A percentile compares a stretch with the other conserved stretches of the same genome.
Evolutionary conservation across 2,888 invertebrate species (phyloP).

Genomic region (Boloria selene): DNA sequence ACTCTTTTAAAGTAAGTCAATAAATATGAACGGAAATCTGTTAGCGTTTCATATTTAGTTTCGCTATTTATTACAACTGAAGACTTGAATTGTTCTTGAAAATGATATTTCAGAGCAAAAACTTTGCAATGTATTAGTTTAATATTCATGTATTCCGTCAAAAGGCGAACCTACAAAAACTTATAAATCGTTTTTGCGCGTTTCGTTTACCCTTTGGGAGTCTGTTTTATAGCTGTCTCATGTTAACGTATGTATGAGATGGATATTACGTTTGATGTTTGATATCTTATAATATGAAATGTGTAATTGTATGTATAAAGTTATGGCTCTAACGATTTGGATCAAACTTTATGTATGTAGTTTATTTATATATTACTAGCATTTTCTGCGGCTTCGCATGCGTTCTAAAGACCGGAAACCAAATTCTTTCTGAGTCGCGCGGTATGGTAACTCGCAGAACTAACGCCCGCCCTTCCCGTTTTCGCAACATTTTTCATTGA

Average conservation of each 20-base stretch:
- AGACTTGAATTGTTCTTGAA: constrained; percentile 11
- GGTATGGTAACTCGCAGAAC: no score
- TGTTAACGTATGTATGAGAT: constrained; percentile 41
- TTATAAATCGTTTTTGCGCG: constrained; percentile 65
- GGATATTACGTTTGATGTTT: constrained; percentile 3
- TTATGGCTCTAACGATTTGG: background rate
- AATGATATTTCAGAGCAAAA: constrained; percentile 16
- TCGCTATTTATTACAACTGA: constrained; percentile 2
- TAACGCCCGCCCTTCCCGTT: no score
- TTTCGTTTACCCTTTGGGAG: constrained; percentile 56
- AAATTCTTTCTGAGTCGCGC: no score
- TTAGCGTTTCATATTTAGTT: background rate
- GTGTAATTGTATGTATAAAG: background rate
- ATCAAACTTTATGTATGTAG: no score
- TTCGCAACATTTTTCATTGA: no score
- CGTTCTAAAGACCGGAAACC: no score
- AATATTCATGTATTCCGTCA: constrained; percentile 44
- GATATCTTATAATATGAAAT: background rate
- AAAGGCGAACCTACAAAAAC: constrained; percentile 57
- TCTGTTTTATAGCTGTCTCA: constrained; percentile 36
- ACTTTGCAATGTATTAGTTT: constrained; percentile 21
- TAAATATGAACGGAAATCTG: background rate
- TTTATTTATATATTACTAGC: no score
- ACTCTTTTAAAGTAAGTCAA: no score
- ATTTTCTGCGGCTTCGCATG: no score